These are phyloP conservation scores for Antedon mediterranea DNA, from an alignment of 53 echinoderm and acorn worm species.

Conservation along the genomic window DNA sequence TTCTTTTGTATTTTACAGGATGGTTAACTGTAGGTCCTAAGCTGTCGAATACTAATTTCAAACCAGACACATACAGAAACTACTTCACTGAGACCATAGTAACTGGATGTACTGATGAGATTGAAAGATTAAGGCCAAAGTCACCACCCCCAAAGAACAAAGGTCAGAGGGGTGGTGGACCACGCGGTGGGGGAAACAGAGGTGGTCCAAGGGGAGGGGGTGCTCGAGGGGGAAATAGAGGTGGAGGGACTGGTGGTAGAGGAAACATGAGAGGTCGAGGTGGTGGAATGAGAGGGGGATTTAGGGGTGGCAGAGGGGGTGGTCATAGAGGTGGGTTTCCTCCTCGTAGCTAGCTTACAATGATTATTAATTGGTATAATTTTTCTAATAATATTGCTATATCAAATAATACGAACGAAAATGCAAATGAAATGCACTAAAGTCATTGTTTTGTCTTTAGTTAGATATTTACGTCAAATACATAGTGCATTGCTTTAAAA, in stretches of 20 bases:
- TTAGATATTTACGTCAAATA: too few species aligned
- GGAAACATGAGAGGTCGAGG: conserved; percentile 48
- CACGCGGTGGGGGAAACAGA: conserved; percentile 26
- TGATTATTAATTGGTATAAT: not conserved
- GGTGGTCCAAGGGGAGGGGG: conserved; percentile 39
- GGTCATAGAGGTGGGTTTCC: conserved; percentile 32
- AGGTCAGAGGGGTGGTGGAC: conserved; percentile 32
- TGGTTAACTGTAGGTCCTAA: conserved; percentile 90
- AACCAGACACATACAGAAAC: conserved; percentile 55
- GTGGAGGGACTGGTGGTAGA: conserved; percentile 43
- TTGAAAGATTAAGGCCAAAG: conserved; percentile 80
- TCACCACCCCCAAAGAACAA: conserved; percentile 79
- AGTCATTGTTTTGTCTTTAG: too few species aligned
- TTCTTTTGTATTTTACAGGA: conserved; percentile 20
- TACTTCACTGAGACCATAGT: conserved; percentile 73
- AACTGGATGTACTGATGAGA: conserved; percentile 86
- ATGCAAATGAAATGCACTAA: too few species aligned
- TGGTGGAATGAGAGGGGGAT: conserved; percentile 34
- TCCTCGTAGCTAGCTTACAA: not conserved
- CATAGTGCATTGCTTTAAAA: too few species aligned
- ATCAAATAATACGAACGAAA: too few species aligned
- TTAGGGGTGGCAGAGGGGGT: conserved; percentile 38
- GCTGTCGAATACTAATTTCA: conserved; percentile 83
- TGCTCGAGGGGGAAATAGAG: not conserved
- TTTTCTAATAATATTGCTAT: too few species aligned